phyloP scores from a whole-genome alignment of 2,888 invertebrate species.

The Lycophotia porphyrea region DNA sequence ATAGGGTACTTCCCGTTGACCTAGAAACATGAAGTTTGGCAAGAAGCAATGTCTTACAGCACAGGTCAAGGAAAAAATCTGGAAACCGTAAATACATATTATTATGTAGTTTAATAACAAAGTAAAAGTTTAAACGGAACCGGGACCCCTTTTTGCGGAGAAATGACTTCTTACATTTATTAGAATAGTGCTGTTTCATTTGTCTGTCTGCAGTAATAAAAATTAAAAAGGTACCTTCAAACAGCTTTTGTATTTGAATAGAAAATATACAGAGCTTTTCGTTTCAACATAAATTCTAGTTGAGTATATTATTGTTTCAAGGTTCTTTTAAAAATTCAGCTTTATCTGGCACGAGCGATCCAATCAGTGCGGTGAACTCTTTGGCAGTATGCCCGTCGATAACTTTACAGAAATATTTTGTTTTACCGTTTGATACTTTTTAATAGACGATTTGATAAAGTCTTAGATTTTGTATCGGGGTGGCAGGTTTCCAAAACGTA shows the following conservation, averaged over 20 bases:
- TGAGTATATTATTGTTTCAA: conserved; percentile 31
- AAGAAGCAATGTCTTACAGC: too few species aligned
- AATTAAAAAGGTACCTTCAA: conserved; percentile 25
- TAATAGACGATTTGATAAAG: conserved; percentile 33
- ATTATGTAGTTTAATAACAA: too few species aligned
- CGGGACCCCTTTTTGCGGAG: conserved; percentile 26
- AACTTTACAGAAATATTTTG: conserved; percentile 55
- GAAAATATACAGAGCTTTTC: conserved; percentile 31
- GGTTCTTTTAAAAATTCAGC: conserved; percentile 30
- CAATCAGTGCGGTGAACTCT: conserved; percentile 53
- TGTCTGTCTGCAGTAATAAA: conserved; percentile 38
- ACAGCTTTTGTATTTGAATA: conserved; percentile 43
- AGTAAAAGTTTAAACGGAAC: too few species aligned
- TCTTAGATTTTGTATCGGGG: conserved; percentile 14
- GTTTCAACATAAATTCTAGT: conserved; percentile 38
- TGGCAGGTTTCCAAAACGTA: conserved; percentile 40
- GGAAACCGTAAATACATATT: too few species aligned
- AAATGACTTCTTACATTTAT: conserved; percentile 38
- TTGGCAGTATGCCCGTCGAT: conserved; percentile 44
- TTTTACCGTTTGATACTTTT: conserved; percentile 63
- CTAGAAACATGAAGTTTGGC: too few species aligned
- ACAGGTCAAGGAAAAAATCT: too few species aligned
- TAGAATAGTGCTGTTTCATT: conserved; percentile 40
- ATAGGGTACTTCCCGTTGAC: too few species aligned
- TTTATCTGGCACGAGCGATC: conserved; percentile 46